Conservation (phyloP, 2,888 invertebrate species). For the Amphipyra berbera region DNA sequence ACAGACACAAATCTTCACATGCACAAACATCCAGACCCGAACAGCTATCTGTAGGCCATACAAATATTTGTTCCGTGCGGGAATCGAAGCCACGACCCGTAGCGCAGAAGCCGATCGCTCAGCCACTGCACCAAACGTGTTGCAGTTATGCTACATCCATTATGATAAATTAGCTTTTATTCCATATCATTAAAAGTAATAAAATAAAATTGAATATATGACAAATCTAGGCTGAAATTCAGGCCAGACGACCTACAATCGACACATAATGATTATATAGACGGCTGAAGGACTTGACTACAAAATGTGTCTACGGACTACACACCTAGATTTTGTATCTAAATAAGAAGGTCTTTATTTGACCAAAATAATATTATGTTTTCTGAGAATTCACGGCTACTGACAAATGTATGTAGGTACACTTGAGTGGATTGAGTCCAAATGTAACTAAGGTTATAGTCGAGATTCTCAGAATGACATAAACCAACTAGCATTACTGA, state of each 20-base stretch:
- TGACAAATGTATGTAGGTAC: neutral
- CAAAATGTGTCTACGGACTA: slow-evolving; percentile 22
- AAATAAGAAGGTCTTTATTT: slow-evolving; percentile 6
- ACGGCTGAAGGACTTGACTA: neutral
- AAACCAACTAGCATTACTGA: neutral
- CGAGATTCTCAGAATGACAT: neutral
- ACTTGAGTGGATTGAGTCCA: neutral
- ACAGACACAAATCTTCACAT: no score
- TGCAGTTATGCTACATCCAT: no score
- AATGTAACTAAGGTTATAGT: neutral
- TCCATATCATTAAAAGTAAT: no score
- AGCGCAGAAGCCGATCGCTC: no score
- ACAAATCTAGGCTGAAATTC: slow-evolving; percentile 5
- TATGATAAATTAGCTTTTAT: no score
- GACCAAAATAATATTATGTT: neutral
- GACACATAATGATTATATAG: slow-evolving; percentile 7
- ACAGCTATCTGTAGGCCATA: no score
- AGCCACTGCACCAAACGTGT: no score
- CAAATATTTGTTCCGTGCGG: no score
- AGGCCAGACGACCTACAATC: neutral
- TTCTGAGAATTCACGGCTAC: slow-evolving; percentile 4
- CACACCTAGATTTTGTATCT: slow-evolving; percentile 8
- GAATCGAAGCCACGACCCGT: no score
- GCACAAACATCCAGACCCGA: no score
- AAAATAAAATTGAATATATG: neutral